phyloP scores from a whole-genome alignment of 37 sponge, comb jelly and placozoan species.

The Corticium candelabrum region DNA sequence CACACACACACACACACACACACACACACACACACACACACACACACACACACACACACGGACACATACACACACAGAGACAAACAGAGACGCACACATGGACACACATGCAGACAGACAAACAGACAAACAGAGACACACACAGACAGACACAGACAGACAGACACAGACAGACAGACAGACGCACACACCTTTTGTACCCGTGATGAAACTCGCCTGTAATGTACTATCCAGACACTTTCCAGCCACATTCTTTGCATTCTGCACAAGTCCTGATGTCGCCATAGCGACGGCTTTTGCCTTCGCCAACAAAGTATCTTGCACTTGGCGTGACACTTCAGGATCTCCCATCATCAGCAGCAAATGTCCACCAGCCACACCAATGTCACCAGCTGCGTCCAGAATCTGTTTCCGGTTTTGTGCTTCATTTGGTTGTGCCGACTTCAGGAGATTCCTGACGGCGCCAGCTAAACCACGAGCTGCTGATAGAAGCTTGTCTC shows the following conservation, averaged over 20 bases:
- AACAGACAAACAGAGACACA: neutral
- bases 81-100: neutral
- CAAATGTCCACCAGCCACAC: constrained; percentile 50
- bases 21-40: constrained; percentile 1
- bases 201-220: constrained; percentile 16
- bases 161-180: too few relatives aligned
- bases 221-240: constrained; percentile 18
- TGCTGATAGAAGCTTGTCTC: constrained; percentile 12
- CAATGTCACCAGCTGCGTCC: constrained; percentile 70
- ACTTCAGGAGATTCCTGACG: constrained; percentile 9
- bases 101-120: neutral
- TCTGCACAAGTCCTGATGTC: constrained; percentile 66
- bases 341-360: constrained; percentile 52
- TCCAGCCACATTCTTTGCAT: constrained; percentile 82
- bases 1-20: constrained; percentile 5
- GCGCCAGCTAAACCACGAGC: constrained; percentile 9
- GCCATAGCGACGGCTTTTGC: constrained; percentile 91
- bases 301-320: constrained; percentile 61
- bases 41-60: constrained; percentile 2
- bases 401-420: constrained; percentile 57
- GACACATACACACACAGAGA: neutral
- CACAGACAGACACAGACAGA: too few relatives aligned
- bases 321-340: constrained; percentile 50
- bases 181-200: neutral
- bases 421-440: neutral